Conservation (phyloP, 2,888 invertebrate species). For the Idaea dimidiata region DNA sequence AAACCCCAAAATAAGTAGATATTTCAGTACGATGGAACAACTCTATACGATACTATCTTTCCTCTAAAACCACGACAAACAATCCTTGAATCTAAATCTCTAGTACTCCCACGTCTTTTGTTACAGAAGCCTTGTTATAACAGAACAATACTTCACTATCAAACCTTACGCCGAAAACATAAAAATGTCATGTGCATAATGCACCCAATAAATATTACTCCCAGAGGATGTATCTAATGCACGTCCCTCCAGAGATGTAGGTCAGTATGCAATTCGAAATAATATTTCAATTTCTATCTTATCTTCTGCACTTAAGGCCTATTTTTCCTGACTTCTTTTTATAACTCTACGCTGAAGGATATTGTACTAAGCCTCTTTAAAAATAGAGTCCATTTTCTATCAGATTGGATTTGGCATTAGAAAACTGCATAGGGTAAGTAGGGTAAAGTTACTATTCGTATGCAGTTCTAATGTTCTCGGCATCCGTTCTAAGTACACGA, state of each 20-base stretch:
- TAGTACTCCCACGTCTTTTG: background rate
- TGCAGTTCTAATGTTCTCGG: slow-evolving; percentile 63
- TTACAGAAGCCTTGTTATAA: slow-evolving; percentile 29
- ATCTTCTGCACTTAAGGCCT: slow-evolving; percentile 38
- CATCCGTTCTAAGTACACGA: slow-evolving; percentile 62
- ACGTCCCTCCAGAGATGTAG: slow-evolving; percentile 74
- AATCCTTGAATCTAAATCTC: background rate
- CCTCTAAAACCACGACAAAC: slow-evolving; percentile 10
- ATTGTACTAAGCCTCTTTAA: background rate
- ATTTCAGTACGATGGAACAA: background rate
- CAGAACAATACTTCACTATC: slow-evolving; percentile 53
- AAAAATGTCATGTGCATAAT: slow-evolving; percentile 79
- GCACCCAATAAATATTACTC: slow-evolving; percentile 78
- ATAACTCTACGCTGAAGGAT: background rate
- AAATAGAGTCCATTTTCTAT: slow-evolving; percentile 10
- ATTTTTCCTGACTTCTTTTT: slow-evolving; percentile 27
- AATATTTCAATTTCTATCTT: slow-evolving; percentile 43
- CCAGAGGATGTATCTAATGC: slow-evolving; percentile 67
- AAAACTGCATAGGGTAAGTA: slow-evolving; percentile 33
- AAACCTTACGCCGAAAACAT: slow-evolving; percentile 70
- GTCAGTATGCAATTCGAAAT: slow-evolving; percentile 63
- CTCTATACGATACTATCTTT: background rate
- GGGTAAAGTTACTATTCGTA: slow-evolving; percentile 53
- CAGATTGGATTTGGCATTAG: slow-evolving; percentile 9
- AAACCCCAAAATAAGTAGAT: background rate